Base-by-base conservation (phyloP, 2,113 vertebrate genomes). In the Fregata magnificens region DNA sequence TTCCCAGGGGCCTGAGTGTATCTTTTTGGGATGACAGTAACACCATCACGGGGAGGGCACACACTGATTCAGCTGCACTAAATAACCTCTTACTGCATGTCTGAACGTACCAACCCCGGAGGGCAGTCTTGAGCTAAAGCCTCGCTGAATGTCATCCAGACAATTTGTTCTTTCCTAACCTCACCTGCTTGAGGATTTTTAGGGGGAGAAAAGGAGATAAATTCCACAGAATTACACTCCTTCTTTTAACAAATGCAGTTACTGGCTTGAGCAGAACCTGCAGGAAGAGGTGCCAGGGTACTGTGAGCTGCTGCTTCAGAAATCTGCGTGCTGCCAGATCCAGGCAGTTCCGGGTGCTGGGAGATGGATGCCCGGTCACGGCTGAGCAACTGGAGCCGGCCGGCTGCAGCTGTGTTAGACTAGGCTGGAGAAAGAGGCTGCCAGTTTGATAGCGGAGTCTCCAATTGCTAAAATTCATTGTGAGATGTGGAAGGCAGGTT, bases 1-100 rank as follows among this genome's bases (percentile, higher is more conserved):
- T 26, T 40, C 31, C 49, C 34, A 7, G 49, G 25, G 38, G 26
- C 72, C 55, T 2, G 1, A 8, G 34, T 3, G 1, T 26, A 2
- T 55, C n/a, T 22, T 10, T 16, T 15, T 22, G 49, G 20, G 78
- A 2, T 15, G 67, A 56, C 40, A 25, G 31, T 8, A 7, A 8
- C 26, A 3, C 45, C 9, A 38, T 25, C 10, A 6, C 6, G 1
- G 5, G 25, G 40, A 31, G 65, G 29, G 47, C 11, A 14, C 36
- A 3, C 40, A 3, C 2, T 5, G 53, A 25, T 11, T 25, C 16
- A 8, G 13, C 11, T 20, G 34, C 9, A 24, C 16, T 31, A 11
- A 42, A 34, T 13, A 13, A 13, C 55, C 40, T 47, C 53, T 19
- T 13, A 9, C 59, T 44, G 82, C 36, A 1, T 32, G 2, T 38